Percentiles rank a stretch among this genome's conserved stretches.
Conservation (phyloP, 2,888 invertebrate genomes). For the Dione juno region DNA sequence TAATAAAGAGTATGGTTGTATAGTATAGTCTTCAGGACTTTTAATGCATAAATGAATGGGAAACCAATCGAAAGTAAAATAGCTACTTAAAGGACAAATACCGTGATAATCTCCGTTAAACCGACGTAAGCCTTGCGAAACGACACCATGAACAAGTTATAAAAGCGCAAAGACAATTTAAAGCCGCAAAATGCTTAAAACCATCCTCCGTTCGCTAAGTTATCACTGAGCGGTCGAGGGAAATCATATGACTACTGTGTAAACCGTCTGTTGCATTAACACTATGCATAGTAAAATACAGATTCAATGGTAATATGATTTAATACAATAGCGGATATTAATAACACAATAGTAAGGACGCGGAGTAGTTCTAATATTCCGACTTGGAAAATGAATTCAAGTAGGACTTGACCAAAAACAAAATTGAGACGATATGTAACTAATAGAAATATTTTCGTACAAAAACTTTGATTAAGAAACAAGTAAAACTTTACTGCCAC, state of each 20-base stretch:
- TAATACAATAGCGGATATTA: conserved; percentile 1
- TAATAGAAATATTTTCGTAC: no score
- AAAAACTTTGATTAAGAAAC: conserved; percentile 3
- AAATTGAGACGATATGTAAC: no score
- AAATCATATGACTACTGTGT: conserved; percentile 31
- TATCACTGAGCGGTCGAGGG: conserved; percentile 33
- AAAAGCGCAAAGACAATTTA: conserved; percentile 33
- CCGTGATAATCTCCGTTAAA: conserved; percentile 12
- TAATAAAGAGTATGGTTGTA: no score
- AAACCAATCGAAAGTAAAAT: not conserved
- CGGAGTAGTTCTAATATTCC: no score
- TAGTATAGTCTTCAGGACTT: no score
- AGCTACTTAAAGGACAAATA: not conserved
- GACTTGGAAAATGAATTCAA: no score
- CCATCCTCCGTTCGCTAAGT: conserved; percentile 32
- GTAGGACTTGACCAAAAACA: no score
- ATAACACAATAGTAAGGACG: not conserved
- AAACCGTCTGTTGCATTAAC: conserved; percentile 27
- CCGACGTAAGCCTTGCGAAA: conserved; percentile 14
- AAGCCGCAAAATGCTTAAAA: conserved; percentile 35
- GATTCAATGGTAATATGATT: conserved; percentile 8
- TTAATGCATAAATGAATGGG: no score
- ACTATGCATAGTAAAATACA: conserved; percentile 21
- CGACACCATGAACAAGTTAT: conserved; percentile 29
- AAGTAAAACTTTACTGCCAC: conserved; percentile 18